Evolutionary conservation across 2,113 vertebrate species (phyloP).

Genomic region (Hassar affinis): DNA sequence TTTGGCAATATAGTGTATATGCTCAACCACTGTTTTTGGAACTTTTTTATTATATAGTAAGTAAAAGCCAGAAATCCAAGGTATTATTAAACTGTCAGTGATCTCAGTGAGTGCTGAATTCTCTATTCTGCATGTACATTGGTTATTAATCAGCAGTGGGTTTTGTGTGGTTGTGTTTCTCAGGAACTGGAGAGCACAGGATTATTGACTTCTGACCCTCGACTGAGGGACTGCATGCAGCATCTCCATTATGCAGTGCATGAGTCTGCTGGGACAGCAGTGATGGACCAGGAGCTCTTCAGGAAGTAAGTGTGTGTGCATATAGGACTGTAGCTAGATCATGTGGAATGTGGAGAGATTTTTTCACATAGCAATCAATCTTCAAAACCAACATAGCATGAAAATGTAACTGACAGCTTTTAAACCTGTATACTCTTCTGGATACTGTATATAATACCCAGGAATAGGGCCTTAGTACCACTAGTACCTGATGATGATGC

Average conservation of each 20-base stretch:
- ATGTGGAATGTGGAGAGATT: conserved; percentile 3
- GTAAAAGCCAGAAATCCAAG: not conserved
- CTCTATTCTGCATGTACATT: not conserved
- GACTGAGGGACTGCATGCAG: conserved; percentile 78
- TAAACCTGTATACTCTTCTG: not conserved
- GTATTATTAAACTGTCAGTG: not conserved
- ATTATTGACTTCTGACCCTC: conserved; percentile 80
- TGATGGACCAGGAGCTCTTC: conserved; percentile 82
- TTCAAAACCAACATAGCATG: not conserved
- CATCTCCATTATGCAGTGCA: conserved; percentile 71
- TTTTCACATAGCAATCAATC: not conserved
- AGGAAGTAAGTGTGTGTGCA: conserved; percentile 69
- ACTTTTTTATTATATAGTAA: not conserved
- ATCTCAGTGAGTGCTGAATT: not conserved
- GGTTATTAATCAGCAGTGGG: not conserved
- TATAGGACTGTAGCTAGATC: not conserved
- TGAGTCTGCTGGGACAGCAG: conserved; percentile 70
- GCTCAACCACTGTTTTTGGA: not conserved
- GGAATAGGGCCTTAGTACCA: not conserved
- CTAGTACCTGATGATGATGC: not conserved
- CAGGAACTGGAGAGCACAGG: conserved; percentile 82
- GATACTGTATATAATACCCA: not conserved
- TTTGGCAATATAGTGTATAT: no score
- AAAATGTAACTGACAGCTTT: not conserved
- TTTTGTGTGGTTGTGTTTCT: not conserved